Evolutionary conservation across 2,797 vertebrate species (phyloP).

Genomic region (Lacerta viridis): DNA sequence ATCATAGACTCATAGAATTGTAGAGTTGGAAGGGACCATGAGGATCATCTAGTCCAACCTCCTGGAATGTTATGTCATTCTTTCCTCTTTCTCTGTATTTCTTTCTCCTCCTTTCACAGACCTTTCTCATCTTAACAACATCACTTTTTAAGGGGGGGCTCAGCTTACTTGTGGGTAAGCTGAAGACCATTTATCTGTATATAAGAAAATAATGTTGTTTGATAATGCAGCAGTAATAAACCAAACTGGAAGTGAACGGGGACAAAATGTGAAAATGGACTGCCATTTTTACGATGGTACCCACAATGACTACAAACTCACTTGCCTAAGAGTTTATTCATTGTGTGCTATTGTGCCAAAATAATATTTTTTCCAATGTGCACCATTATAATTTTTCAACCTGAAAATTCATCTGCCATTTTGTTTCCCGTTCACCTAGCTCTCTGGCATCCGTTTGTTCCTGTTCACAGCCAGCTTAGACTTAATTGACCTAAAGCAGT

Average conservation of each 20-base stretch:
- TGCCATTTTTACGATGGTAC: not conserved
- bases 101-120: not conserved
- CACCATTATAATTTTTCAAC: not conserved
- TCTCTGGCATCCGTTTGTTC: not conserved
- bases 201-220: not conserved
- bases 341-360: not conserved
- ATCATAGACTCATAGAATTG: too few relatives aligned
- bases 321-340: not conserved
- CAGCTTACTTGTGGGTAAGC: not conserved
- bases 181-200: not conserved
- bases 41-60: too few relatives aligned
- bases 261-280: not conserved
- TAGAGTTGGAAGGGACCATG: too few relatives aligned
- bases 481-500: not conserved
- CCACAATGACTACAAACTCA: not conserved
- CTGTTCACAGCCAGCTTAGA: not conserved
- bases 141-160: not conserved
- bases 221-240: not conserved
- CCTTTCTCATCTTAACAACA: not conserved
- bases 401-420: not conserved
- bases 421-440: not conserved
- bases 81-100: not conserved
- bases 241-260: not conserved
- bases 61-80: not conserved
- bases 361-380: not conserved